Conservation (phyloP, 92 coral and sea anemone species). For the Desmophyllum pertusum region DNA sequence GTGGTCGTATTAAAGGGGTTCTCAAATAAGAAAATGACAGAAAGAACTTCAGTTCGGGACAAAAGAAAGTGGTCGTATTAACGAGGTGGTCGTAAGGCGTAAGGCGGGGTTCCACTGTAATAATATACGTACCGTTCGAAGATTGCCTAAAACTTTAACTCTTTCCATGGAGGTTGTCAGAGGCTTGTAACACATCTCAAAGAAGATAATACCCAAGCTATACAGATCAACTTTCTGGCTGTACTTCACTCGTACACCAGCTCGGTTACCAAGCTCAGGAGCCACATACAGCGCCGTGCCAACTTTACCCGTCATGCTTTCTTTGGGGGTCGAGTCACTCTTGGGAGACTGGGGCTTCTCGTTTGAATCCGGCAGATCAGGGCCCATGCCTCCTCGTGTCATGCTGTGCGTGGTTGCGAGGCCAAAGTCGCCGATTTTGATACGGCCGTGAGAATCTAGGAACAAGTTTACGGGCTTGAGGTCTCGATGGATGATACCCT, state of each 20-base stretch:
- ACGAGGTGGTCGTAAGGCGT: no score
- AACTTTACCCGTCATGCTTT: slow-evolving; percentile 96
- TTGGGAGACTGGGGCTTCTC: slow-evolving; percentile 44
- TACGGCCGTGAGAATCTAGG: slow-evolving; percentile 88
- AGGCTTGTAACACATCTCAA: slow-evolving; percentile 96
- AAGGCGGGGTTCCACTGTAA: no score
- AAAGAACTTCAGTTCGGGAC: no score
- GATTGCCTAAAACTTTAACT: slow-evolving; percentile 71
- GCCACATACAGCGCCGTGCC: slow-evolving; percentile 93
- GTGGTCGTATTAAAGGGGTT: no score
- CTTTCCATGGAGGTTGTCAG: slow-evolving; percentile 94
- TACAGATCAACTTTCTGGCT: slow-evolving; percentile 95
- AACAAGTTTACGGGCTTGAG: slow-evolving; percentile 96
- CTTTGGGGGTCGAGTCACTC: slow-evolving; percentile 74
- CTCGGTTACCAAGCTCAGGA: slow-evolving; percentile 88
- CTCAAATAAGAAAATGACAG: no score
- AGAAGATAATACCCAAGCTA: slow-evolving; percentile 96
- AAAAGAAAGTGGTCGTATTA: no score
- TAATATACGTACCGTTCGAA: slow-evolving; percentile 86
- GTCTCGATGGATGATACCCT: slow-evolving; percentile 99
- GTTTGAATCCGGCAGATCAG: slow-evolving; percentile 49
- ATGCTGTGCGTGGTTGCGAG: slow-evolving; percentile 91
- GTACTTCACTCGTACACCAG: slow-evolving; percentile 74
- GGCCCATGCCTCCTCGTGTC: slow-evolving; percentile 74
- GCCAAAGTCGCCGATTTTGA: slow-evolving; percentile 98